Base-by-base conservation (phyloP, 2,113 vertebrate genomes). In the Elanoides forficatus region DNA sequence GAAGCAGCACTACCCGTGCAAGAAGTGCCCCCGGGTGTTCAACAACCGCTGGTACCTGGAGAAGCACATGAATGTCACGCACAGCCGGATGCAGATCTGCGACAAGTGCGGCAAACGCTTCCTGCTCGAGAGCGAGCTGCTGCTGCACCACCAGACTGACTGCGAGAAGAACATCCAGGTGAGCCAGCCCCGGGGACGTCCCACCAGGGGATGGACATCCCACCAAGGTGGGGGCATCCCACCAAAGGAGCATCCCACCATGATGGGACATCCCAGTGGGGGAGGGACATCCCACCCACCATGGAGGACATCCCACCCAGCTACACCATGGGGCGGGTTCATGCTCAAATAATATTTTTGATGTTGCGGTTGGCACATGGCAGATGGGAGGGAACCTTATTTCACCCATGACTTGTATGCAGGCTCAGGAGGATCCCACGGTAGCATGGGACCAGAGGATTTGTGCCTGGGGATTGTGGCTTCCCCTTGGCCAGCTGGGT, bases 11-110 rank as follows among this genome's bases (percentile, higher is more conserved):
- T 99, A 99, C 71, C 98, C 99, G 0, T 99, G 99, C 95, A 99
- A 99, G 97, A 99, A 99, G 86, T 99, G 99, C 52, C 99, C 99
- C 0, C 98, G 99, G 4, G 98, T 99, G 62, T 99, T 99, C 97
- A 99, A 99, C 98, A 99, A 99, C 97, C 99, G 99, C 96, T 99
- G 99, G 99, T 99, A 99, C 97, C 98, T 99, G 98, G 99, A 99
- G 90, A 99, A 99, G 72, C 99, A 99, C 98, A 99, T 99, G 98
- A 99, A 99, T 2, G 99, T 99, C 97, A 99, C 99, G 0, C 99
- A 99, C 98, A 99, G 99, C 96, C 99, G 99, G 86, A 99, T 99
- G 99, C 99, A 99, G 98, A 99, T 99, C 98, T 99, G 99, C 0
- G 99, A 98, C 93, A 99, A 99, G 97, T 99, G 99, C 0, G 99